Percentiles rank a stretch among this genome's conserved stretches.
These are phyloP conservation scores for Alces alces DNA, from an alignment of 2,113 vertebrate species.

Conservation along the genomic window DNA sequence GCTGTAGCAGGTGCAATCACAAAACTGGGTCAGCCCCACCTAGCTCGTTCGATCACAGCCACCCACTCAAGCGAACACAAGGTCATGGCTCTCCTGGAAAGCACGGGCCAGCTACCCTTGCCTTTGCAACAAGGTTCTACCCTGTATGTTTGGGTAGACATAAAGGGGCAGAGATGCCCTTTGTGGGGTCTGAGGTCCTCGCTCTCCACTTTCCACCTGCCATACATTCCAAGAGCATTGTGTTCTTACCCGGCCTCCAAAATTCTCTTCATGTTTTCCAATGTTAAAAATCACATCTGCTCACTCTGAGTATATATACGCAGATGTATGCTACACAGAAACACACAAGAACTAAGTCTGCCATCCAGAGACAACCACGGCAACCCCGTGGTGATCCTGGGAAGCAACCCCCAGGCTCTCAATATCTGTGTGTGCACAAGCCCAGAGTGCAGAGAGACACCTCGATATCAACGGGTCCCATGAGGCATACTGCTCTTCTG, in stretches of 20 bases:
- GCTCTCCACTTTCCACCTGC: background rate
- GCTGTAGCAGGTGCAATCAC: slow-evolving; percentile 43
- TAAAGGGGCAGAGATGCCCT: background rate
- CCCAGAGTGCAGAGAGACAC: background rate
- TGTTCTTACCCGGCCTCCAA: background rate
- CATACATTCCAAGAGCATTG: background rate
- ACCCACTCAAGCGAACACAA: slow-evolving; percentile 13
- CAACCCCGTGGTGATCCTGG: background rate
- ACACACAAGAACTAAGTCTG: background rate
- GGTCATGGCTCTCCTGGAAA: slow-evolving; percentile 24
- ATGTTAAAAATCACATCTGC: background rate
- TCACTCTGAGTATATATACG: background rate
- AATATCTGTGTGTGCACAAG: background rate
- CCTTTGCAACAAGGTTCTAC: background rate
- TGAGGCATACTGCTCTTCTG: background rate
- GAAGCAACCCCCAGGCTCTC: background rate
- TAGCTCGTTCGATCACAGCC: background rate
- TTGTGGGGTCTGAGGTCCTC: background rate
- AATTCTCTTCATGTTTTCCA: background rate
- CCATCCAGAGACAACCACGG: background rate
- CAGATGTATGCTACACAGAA: background rate
- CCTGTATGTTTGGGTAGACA: background rate
- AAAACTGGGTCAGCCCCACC: slow-evolving; percentile 2
- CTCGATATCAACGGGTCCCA: background rate
- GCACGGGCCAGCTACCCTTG: background rate